These are phyloP conservation scores for Laspeyria flexula DNA, from an alignment of 2,888 invertebrate genomes.

Conservation along the genomic window DNA sequence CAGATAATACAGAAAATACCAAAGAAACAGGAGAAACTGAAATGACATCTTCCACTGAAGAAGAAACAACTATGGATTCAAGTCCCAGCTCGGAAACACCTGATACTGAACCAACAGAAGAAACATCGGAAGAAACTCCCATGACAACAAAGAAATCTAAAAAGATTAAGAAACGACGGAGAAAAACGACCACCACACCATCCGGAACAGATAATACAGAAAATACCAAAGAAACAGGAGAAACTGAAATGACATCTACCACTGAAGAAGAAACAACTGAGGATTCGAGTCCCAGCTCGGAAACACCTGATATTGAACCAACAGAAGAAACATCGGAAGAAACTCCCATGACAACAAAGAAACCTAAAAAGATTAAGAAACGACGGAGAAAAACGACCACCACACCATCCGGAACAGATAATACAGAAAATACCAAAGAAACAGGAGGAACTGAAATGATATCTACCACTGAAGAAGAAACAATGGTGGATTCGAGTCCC, in stretches of 20 bases:
- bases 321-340: neutral
- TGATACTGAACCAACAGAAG: neutral
- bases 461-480: too few relatives aligned
- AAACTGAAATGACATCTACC: neutral
- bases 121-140: neutral
- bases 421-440: neutral
- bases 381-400: neutral
- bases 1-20: neutral
- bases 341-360: neutral
- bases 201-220: too few relatives aligned
- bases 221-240: neutral
- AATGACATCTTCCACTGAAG: neutral
- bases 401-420: neutral
- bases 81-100: too few relatives aligned
- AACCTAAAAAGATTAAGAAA: neutral
- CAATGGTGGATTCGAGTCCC: too few relatives aligned
- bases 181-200: too few relatives aligned
- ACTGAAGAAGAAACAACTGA: neutral
- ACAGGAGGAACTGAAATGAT: neutral
- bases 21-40: neutral
- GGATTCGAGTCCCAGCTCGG: too few relatives aligned
- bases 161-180: neutral
- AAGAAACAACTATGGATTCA: neutral
- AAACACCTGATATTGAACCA: neutral
- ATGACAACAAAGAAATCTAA: neutral